Evolutionary conservation across 2,888 invertebrate genomes (phyloP), one percentile per base, ranked within the genome.

Genomic region (Folsomia manolachei): DNA sequence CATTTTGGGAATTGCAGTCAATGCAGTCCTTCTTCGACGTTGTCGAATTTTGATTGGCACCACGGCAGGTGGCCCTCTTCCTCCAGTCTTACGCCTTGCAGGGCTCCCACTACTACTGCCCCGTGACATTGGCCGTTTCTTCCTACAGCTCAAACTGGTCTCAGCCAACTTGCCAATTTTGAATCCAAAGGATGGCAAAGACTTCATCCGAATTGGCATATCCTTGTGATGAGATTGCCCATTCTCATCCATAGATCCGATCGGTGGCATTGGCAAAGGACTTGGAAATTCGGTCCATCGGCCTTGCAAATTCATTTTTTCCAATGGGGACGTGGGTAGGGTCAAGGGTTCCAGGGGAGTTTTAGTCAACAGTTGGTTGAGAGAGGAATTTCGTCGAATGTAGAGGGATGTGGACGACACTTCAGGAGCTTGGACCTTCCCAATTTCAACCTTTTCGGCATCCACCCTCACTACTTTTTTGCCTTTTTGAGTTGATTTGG

Each of bases 361-460:
- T 39, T 66, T 39, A 1, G 65, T 52, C 39, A 66, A 51, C 39
- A 51, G 65, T 51, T 66, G 65, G 24, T 66, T 51, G 2, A 66
- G 52, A 2, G 52, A 52, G 1, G 14, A 51, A 52, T 66, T 66
- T n/a, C 65, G 65, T 2, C 24, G 19, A 23, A 66, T 66, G 18
- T 39, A 39, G 14, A 39, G 39, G 4, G 39, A 39, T 39, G 39
- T 39, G 4, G 39, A 9, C 14, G 39, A 39, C 14, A 9, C 14
- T 9, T 39, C 39, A 4, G 4, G 39, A 14, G 39, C 14, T 14
- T 39, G 39, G 39, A 39, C 39, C 39, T 39, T 39, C 14, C 39
- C 39, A 39, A 4, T 14, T 39, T 14, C 39, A 4, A 39, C 39
- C 39, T n/a, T n/a, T n/a, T n/a, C n/a, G n/a, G n/a, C n/a, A n/a